These are phyloP conservation scores for Onychorhynchus coronatus DNA, from an alignment of 2,113 vertebrate genomes.

Conservation along the genomic window DNA sequence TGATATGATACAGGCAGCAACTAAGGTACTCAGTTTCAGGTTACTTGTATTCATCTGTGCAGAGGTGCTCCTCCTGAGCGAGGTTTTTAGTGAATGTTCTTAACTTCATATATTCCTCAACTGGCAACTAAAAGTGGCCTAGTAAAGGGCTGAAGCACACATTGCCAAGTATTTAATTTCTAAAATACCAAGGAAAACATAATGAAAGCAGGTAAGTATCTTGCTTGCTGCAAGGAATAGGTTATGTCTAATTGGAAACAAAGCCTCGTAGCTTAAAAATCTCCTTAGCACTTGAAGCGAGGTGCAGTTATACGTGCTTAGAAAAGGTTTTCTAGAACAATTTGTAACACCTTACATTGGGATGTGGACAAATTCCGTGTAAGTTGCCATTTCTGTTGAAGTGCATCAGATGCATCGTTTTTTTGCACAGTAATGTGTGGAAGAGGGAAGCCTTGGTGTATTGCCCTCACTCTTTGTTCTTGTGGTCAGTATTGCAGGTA, in stretches of 20 bases:
- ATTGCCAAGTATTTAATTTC: not conserved
- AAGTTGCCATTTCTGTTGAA: not conserved
- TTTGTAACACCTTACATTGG: not conserved
- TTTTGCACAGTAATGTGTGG: not conserved
- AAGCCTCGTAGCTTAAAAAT: not conserved
- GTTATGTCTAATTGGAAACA: not conserved
- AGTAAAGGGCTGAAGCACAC: not conserved
- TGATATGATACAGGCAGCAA: not conserved
- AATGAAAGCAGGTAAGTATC: not conserved
- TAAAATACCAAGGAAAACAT: not conserved
- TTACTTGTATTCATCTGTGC: not conserved
- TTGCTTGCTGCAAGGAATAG: not conserved
- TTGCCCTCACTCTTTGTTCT: not conserved
- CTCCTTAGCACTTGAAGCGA: not conserved
- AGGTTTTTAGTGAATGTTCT: not conserved
- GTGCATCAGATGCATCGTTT: not conserved
- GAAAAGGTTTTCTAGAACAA: not conserved
- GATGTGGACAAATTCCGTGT: not conserved
- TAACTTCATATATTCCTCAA: not conserved
- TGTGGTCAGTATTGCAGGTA: not conserved
- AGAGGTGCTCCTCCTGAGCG: too few species aligned
- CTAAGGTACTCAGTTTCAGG: not conserved
- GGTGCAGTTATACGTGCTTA: not conserved
- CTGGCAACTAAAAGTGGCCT: not conserved
- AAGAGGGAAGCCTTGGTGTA: not conserved